These are phyloP conservation scores for Rhimphoctona megacephalus DNA, from an alignment of 2,888 invertebrate genomes.

Conservation along the genomic window DNA sequence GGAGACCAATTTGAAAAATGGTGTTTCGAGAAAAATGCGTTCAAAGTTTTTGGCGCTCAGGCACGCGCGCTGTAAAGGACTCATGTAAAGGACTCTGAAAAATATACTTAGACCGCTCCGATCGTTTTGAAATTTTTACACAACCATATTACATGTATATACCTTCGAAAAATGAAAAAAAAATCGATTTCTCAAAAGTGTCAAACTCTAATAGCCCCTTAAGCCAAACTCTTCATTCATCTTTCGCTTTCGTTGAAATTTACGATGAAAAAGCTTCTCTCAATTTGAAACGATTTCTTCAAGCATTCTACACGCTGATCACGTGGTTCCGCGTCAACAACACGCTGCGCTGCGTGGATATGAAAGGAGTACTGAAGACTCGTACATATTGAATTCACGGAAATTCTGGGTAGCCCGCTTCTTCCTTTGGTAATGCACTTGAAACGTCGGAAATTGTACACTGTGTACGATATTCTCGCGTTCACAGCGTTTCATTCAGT, in stretches of 20 bases:
- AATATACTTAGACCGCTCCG: too few relatives aligned
- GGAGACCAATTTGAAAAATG: too few relatives aligned
- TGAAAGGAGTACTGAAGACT: neutral
- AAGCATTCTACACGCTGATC: conserved; percentile 49
- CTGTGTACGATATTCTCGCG: conserved; percentile 1
- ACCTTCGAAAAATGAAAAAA: too few relatives aligned
- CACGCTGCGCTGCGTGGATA: neutral
- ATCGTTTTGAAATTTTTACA: too few relatives aligned
- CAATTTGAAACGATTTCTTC: conserved; percentile 9
- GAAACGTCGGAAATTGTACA: conserved; percentile 26
- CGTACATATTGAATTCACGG: conserved; percentile 29
- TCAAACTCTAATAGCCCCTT: too few relatives aligned
- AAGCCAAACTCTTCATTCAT: neutral
- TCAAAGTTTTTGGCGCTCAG: too few relatives aligned
- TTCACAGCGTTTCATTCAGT: conserved; percentile 49
- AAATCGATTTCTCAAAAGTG: too few relatives aligned
- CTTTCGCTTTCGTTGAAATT: conserved; percentile 28
- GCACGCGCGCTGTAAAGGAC: too few relatives aligned
- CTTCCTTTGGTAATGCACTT: conserved; percentile 35
- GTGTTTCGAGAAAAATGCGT: too few relatives aligned
- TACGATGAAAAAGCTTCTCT: conserved; percentile 39
- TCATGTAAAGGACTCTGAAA: too few relatives aligned
- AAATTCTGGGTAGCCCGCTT: conserved; percentile 34
- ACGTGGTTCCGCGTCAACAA: conserved; percentile 57
- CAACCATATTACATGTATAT: too few relatives aligned